Conservation (phyloP, 2,888 invertebrate species). For the Lycophotia porphyrea region DNA sequence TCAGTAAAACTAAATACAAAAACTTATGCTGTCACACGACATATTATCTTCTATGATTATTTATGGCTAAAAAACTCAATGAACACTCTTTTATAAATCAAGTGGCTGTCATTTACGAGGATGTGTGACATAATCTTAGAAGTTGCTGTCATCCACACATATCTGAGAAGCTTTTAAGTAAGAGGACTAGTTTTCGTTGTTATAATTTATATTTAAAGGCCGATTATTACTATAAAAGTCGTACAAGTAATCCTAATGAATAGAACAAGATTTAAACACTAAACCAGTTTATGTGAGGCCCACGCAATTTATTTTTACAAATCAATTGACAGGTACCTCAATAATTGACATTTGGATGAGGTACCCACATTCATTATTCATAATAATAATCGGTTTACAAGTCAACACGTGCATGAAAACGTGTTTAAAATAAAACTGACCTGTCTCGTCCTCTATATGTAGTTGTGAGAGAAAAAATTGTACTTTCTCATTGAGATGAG, state of each 20-base stretch:
- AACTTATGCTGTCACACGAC: too few species aligned
- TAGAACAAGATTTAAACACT: neutral
- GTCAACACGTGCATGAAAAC: conserved; percentile 5
- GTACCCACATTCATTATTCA: conserved; percentile 4
- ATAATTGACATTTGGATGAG: neutral
- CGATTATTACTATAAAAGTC: conserved; percentile 10
- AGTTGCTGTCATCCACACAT: neutral
- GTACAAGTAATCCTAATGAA: conserved; percentile 16
- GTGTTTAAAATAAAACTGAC: neutral
- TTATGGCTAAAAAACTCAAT: too few species aligned
- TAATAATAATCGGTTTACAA: neutral
- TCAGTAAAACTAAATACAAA: neutral
- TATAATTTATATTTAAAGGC: conserved; percentile 10
- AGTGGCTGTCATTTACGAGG: neutral
- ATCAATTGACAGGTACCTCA: conserved; percentile 6
- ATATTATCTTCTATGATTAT: too few species aligned
- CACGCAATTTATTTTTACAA: conserved; percentile 12
- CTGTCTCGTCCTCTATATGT: neutral
- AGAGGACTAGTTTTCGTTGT: conserved; percentile 1
- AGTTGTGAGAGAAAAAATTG: conserved; percentile 20
- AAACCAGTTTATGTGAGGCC: conserved; percentile 19
- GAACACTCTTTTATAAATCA: neutral
- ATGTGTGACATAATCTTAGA: neutral
- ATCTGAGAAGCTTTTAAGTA: neutral
- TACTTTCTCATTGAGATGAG: conserved; percentile 22